These are phyloP conservation scores for Streptopelia turtur DNA, from an alignment of 2,797 vertebrate genomes.

Conservation along the genomic window DNA sequence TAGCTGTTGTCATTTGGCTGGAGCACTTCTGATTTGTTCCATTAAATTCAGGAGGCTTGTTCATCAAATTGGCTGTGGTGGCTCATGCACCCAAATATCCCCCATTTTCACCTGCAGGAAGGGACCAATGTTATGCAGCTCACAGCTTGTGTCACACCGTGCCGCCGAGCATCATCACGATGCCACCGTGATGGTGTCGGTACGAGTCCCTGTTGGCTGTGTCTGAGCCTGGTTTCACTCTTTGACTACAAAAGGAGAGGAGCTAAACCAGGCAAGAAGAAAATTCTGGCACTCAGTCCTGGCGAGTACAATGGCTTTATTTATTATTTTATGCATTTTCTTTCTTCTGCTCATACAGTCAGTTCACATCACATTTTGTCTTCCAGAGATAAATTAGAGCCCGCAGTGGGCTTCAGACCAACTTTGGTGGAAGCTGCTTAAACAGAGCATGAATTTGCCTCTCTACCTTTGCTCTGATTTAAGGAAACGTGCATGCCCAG, in stretches of 20 bases:
- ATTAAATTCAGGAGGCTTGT: fast-evolving
- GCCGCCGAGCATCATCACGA: neutral
- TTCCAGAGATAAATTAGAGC: constrained; percentile 49
- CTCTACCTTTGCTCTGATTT: constrained; percentile 48
- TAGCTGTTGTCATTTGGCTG: neutral
- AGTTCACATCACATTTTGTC: constrained; percentile 23
- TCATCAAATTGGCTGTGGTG: neutral
- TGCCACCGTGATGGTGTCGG: neutral
- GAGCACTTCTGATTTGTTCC: neutral
- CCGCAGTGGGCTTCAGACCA: neutral
- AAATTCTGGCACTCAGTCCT: neutral
- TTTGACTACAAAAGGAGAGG: neutral
- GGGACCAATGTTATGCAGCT: fast-evolving
- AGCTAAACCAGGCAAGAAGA: neutral
- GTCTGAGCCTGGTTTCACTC: neutral
- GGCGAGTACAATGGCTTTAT: neutral
- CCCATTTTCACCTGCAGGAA: neutral
- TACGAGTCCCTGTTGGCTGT: neutral
- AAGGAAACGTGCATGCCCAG: constrained; percentile 10
- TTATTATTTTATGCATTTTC: constrained; percentile 48
- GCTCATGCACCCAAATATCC: neutral
- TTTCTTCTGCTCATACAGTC: constrained; percentile 16
- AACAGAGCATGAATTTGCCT: constrained; percentile 41
- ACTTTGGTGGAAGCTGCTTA: constrained; percentile 39
- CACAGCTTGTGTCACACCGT: fast-evolving